These are phyloP conservation scores for Cecropterus lyciades DNA, from an alignment of 1,140 invertebrate genomes.

Conservation along the genomic window DNA sequence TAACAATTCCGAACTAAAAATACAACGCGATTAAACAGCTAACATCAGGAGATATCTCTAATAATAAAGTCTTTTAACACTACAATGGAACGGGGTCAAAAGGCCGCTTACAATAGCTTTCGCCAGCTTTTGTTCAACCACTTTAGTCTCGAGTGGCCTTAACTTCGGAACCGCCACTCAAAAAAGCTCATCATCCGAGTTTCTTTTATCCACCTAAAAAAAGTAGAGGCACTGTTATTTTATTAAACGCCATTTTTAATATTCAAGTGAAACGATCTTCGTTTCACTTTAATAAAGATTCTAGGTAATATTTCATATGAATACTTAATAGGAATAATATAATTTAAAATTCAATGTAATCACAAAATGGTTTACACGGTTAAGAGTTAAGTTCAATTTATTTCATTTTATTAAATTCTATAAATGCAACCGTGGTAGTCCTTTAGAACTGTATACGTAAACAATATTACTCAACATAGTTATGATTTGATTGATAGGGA, in stretches of 20 bases:
- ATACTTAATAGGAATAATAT: too few relatives aligned
- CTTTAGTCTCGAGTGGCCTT: slow-evolving; percentile 52
- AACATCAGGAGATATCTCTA: slow-evolving; percentile 27
- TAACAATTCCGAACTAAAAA: background rate
- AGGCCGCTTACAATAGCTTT: slow-evolving; percentile 58
- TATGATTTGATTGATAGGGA: too few relatives aligned
- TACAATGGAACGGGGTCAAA: slow-evolving; percentile 67
- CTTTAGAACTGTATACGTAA: too few relatives aligned
- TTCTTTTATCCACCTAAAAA: slow-evolving; percentile 33
- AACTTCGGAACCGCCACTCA: slow-evolving; percentile 45
- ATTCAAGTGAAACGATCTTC: background rate
- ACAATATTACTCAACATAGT: too few relatives aligned
- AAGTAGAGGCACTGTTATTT: slow-evolving; percentile 24
- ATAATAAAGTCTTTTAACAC: slow-evolving; percentile 57
- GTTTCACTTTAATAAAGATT: slow-evolving; percentile 32
- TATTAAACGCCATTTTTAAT: slow-evolving; percentile 30
- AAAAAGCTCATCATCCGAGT: slow-evolving; percentile 44
- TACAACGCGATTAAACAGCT: slow-evolving; percentile 1
- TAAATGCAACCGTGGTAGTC: too few relatives aligned
- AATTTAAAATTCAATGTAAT: too few relatives aligned
- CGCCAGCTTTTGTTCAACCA: slow-evolving; percentile 53
- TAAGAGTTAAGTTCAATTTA: too few relatives aligned
- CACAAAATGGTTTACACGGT: too few relatives aligned
- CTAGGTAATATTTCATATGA: too few relatives aligned
- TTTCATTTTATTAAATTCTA: too few relatives aligned